Conservation (phyloP, 2,113 vertebrate species). For the Colaptes auratus region DNA sequence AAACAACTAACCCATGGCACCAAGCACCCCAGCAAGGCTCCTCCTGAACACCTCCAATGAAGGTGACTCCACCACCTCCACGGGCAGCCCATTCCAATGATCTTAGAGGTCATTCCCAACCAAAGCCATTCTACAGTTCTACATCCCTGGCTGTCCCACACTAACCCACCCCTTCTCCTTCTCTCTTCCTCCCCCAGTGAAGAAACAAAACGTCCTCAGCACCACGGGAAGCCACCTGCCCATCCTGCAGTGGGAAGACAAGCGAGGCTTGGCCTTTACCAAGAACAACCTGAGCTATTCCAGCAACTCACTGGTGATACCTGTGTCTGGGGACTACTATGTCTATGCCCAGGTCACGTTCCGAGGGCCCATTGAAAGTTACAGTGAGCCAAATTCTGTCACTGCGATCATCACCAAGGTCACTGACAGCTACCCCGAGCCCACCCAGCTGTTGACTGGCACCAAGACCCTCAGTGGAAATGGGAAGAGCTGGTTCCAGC, state of each 20-base stretch:
- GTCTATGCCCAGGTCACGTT: conserved; percentile 83
- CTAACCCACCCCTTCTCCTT: conserved; percentile 17
- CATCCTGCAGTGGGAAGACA: conserved; percentile 77
- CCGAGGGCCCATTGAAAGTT: conserved; percentile 31
- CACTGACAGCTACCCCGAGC: conserved; percentile 72
- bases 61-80: no score
- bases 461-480: conserved; percentile 73
- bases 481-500: conserved; percentile 67
- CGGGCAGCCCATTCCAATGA: no score
- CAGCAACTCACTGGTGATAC: conserved; percentile 76
- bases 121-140: no score
- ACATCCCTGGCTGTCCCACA: neutral
- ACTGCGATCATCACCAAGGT: conserved; percentile 74
- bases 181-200: conserved; percentile 48
- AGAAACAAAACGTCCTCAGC: conserved; percentile 48
- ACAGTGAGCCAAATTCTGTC: conserved; percentile 28
- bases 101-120: no score
- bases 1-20: no score
- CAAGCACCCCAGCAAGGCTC: no score
- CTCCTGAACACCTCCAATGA: no score
- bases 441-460: conserved; percentile 72
- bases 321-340: conserved; percentile 77
- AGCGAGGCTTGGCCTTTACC: conserved; percentile 77
- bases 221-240: conserved; percentile 28
- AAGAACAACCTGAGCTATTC: conserved; percentile 77